Evolutionary conservation across 2,113 vertebrate genomes (phyloP).

Genomic region (Carassius auratus): DNA sequence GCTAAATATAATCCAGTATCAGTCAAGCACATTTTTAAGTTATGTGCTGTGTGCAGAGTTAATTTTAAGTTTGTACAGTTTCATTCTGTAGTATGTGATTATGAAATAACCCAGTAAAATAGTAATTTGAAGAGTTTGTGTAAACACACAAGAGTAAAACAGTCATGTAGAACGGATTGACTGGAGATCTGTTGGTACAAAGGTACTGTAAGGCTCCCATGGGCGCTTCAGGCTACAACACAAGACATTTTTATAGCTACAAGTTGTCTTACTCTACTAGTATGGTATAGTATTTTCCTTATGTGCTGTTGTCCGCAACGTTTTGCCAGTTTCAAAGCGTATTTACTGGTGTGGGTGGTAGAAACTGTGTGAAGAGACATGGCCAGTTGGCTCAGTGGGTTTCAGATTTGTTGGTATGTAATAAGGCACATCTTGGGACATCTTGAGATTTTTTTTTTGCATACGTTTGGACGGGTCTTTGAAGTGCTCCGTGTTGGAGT

Average conservation of each 20-base stretch:
- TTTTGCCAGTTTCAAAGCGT: neutral
- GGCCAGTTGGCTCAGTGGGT: neutral
- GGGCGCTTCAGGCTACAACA: neutral
- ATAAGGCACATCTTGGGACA: slow-evolving; percentile 24
- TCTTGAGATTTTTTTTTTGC: slow-evolving; percentile 27
- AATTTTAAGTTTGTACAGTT: neutral
- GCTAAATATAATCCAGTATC: slow-evolving; percentile 14
- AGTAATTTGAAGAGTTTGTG: neutral
- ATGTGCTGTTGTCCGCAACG: neutral
- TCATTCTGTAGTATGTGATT: neutral
- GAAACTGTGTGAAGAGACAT: neutral
- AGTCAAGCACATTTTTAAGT: slow-evolving; percentile 16
- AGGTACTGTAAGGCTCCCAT: neutral
- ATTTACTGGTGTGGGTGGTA: slow-evolving; percentile 8
- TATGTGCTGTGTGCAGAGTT: neutral
- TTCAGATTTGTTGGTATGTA: slow-evolving; percentile 43
- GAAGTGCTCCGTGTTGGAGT: slow-evolving; percentile 65
- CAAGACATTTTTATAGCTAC: neutral
- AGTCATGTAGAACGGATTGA: neutral
- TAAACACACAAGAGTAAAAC: neutral
- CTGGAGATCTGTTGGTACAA: neutral
- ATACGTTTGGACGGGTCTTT: slow-evolving; percentile 62
- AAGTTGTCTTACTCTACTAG: neutral
- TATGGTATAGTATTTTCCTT: neutral
- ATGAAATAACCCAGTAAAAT: neutral